A percentile compares a stretch with the other conserved stretches of the same genome.
Conservation (phyloP, 1,140 invertebrate genomes). For the Papilio polyxenes region DNA sequence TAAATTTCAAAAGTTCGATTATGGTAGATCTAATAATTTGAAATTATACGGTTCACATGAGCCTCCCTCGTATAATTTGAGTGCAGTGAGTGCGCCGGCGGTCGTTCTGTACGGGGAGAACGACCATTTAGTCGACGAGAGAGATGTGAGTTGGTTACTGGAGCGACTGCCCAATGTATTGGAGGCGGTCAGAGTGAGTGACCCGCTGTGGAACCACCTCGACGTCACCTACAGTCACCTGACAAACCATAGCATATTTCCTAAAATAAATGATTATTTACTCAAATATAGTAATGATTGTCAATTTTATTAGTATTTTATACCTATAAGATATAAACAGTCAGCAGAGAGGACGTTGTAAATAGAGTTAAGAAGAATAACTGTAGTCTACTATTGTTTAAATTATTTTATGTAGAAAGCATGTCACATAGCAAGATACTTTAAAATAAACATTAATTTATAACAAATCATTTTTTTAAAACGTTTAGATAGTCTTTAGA, state of each 20-base stretch:
- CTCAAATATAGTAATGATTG: slow-evolving; percentile 42
- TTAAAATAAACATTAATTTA: not conserved
- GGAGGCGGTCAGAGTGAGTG: slow-evolving; percentile 51
- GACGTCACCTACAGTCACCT: slow-evolving; percentile 60
- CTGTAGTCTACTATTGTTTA: too few relatives aligned
- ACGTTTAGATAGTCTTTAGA: not conserved
- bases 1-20: slow-evolving; percentile 80
- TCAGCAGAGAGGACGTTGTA: too few relatives aligned
- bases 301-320: not conserved
- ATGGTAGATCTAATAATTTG: slow-evolving; percentile 77
- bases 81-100: slow-evolving; percentile 76
- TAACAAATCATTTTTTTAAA: not conserved
- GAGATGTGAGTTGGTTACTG: slow-evolving; percentile 63
- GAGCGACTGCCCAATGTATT: slow-evolving; percentile 59
- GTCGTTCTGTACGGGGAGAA: slow-evolving; percentile 62
- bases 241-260: slow-evolving; percentile 55
- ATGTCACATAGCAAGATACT: not conserved
- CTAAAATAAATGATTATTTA: slow-evolving; percentile 65
- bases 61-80: slow-evolving; percentile 80
- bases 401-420: too few relatives aligned
- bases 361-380: not conserved
- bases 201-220: slow-evolving; percentile 69
- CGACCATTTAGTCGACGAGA: slow-evolving; percentile 61
- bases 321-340: too few relatives aligned
- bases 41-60: slow-evolving; percentile 73